Percentiles rank a stretch among this genome's conserved stretches.
Conservation (phyloP, 2,113 vertebrate species). For the Tamias sibiricus region DNA sequence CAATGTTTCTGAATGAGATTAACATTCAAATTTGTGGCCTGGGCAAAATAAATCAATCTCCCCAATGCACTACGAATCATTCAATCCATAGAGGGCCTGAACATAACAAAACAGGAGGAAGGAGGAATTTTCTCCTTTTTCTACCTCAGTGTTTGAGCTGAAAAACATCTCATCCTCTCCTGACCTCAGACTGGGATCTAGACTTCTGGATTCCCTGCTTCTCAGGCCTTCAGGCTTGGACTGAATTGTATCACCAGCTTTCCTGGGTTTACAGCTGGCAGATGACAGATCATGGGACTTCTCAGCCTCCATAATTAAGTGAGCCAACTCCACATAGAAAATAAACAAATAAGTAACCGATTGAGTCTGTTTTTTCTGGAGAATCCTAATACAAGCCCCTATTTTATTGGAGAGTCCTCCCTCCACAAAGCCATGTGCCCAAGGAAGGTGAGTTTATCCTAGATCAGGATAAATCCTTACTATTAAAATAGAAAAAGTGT, state of each 20-base stretch:
- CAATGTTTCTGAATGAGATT: neutral
- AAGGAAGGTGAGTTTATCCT: neutral
- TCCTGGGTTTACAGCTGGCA: neutral
- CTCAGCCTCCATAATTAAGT: neutral
- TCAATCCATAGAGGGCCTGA: neutral
- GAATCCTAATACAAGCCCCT: neutral
- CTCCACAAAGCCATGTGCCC: neutral
- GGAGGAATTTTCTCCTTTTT: neutral
- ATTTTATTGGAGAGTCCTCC: neutral
- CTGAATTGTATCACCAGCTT: neutral
- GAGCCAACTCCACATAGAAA: neutral
- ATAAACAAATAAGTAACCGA: neutral
- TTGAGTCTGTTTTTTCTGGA: neutral
- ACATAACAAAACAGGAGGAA: neutral
- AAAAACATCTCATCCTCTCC: neutral
- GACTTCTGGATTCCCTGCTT: neutral
- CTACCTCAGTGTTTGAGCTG: neutral
- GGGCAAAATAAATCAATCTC: neutral
- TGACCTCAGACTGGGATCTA: neutral
- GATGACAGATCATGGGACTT: neutral
- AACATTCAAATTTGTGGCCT: neutral
- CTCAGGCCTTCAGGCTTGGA: neutral
- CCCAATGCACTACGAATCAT: neutral
- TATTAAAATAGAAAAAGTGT: constrained; percentile 15
- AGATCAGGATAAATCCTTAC: neutral